Evolutionary conservation across 35 echinoderm and acorn worm species (phyloP).

Genomic region (Chiridota heheva): DNA sequence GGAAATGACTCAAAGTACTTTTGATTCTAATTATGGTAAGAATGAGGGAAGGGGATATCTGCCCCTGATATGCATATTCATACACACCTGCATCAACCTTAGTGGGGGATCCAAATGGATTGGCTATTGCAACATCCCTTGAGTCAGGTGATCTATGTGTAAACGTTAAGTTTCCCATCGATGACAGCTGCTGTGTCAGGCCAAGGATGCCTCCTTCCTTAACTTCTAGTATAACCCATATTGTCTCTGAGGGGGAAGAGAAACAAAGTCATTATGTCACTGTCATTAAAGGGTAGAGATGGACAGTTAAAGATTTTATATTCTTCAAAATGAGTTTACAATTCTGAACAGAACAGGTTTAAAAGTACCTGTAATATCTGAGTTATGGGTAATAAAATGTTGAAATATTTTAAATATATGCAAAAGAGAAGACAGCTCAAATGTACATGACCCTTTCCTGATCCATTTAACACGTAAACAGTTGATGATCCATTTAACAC

Average conservation of each 20-base stretch:
- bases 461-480: no score
- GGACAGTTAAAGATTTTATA: background rate
- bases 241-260: slow-evolving; percentile 77
- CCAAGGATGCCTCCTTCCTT: slow-evolving; percentile 93
- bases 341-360: background rate
- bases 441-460: no score
- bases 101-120: slow-evolving; percentile 60
- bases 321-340: background rate
- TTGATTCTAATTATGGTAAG: no score
- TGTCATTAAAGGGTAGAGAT: background rate
- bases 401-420: no score
- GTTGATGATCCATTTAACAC: no score
- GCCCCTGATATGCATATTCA: no score
- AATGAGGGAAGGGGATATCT: no score
- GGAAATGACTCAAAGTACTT: no score
- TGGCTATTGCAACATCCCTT: slow-evolving; percentile 7
- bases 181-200: slow-evolving; percentile 93
- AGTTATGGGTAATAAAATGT: background rate
- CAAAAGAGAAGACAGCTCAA: no score
- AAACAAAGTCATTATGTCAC: background rate
- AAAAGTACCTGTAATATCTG: background rate
- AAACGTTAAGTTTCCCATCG: slow-evolving; percentile 51
- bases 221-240: slow-evolving; percentile 98
- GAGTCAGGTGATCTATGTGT: background rate
- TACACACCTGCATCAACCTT: no score